These are phyloP conservation scores for Triplophysa yarkandensis DNA, from an alignment of 2,797 vertebrate species.

Conservation along the genomic window DNA sequence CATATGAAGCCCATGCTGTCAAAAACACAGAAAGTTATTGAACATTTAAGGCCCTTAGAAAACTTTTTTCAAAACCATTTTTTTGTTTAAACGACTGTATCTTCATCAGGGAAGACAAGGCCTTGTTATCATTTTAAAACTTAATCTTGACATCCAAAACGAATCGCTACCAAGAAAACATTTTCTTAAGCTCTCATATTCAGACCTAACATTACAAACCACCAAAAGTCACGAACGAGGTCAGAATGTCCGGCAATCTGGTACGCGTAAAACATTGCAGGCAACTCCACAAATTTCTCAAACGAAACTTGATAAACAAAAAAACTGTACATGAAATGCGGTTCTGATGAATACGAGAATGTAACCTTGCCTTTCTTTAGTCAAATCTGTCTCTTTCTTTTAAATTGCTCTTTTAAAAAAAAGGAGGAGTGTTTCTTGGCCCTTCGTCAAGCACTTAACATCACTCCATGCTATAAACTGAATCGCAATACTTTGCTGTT, in stretches of 20 bases:
- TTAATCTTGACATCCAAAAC: neutral
- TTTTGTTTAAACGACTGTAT: no score
- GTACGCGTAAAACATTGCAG: neutral
- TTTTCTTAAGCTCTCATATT: neutral
- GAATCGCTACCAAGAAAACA: neutral
- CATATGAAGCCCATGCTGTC: neutral
- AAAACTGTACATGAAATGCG: neutral
- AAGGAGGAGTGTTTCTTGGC: slow-evolving; percentile 33
- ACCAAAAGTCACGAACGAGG: slow-evolving; percentile 13
- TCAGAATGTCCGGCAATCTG: neutral
- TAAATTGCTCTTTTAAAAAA: slow-evolving; percentile 42
- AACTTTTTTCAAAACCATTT: no score
- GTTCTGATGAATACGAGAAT: slow-evolving; percentile 12
- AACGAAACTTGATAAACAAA: slow-evolving; percentile 17
- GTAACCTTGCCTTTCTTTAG: slow-evolving; percentile 40
- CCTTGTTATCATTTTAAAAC: neutral
- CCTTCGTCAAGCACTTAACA: slow-evolving; percentile 33
- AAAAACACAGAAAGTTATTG: neutral
- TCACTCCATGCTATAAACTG: slow-evolving; percentile 31
- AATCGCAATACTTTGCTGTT: slow-evolving; percentile 14
- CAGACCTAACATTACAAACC: no score
- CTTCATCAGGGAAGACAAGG: no score
- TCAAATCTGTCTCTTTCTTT: slow-evolving; percentile 26
- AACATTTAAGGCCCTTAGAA: no score
- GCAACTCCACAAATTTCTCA: neutral